Evolutionary conservation across 2,797 vertebrate species (phyloP).

Genomic region (Pangasius krempfi): DNA sequence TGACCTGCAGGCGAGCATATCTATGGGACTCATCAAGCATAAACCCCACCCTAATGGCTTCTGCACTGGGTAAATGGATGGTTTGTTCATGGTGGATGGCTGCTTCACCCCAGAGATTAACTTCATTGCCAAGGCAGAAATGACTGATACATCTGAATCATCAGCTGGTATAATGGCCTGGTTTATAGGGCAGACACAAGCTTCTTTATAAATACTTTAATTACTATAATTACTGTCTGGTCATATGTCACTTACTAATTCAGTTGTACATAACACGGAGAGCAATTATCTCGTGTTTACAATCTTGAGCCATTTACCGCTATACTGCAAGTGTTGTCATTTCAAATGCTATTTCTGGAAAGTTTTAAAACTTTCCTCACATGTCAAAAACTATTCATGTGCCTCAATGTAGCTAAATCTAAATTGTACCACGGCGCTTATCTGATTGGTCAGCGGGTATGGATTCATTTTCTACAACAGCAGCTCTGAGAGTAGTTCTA

Average conservation of each 20-base stretch:
- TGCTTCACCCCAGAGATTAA: conserved; percentile 8
- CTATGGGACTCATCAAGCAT: conserved; percentile 40
- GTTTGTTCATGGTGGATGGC: conserved; percentile 41
- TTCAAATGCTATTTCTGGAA: conserved; percentile 16
- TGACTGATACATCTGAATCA: conserved; percentile 30
- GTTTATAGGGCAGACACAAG: conserved; percentile 12
- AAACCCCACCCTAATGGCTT: conserved; percentile 44
- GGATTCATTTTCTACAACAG: not conserved
- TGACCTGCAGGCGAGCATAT: conserved; percentile 29
- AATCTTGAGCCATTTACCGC: not conserved
- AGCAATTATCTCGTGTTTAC: not conserved
- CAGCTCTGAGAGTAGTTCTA: not conserved
- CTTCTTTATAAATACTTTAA: not conserved
- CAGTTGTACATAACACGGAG: not conserved
- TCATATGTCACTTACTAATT: not conserved
- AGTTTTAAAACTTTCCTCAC: conserved; percentile 1
- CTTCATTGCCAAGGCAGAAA: not conserved
- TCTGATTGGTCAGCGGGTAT: not conserved
- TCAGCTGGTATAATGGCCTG: conserved; percentile 25
- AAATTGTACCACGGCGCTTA: not conserved
- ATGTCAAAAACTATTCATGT: conserved; percentile 6
- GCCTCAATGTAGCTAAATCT: not conserved
- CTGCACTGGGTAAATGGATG: conserved; percentile 38
- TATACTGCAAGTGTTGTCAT: not conserved
- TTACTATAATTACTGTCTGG: not conserved